Conservation (phyloP, 1,140 invertebrate species). For the Dendroctonus valens region DNA sequence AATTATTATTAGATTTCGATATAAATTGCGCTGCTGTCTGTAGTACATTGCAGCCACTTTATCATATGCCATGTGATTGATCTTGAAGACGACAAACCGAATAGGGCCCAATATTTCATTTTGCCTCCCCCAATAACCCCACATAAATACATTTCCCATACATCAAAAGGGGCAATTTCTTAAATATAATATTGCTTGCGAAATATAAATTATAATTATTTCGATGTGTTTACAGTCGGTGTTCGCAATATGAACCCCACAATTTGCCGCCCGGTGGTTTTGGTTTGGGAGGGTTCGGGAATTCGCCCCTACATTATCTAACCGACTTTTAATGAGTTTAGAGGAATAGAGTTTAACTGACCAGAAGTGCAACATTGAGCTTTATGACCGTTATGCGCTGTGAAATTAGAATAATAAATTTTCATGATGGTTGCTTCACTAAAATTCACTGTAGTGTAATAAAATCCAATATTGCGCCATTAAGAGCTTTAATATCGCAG, state of each 20-base stretch:
- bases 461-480: no score
- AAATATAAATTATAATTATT: slow-evolving; percentile 34
- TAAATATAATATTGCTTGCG: slow-evolving; percentile 32
- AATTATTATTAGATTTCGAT: no score
- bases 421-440: no score
- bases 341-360: slow-evolving; percentile 14
- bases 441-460: no score
- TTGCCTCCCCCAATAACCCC: slow-evolving; percentile 7
- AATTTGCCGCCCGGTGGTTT: slow-evolving; percentile 30
- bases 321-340: slow-evolving; percentile 16
- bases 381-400: not conserved
- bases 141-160: slow-evolving; percentile 13
- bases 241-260: slow-evolving; percentile 32
- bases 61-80: slow-evolving; percentile 8
- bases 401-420: not conserved
- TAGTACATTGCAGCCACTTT: not conserved
- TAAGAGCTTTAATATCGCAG: no score
- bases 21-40: not conserved
- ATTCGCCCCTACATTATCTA: slow-evolving; percentile 20
- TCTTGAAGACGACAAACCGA: slow-evolving; percentile 3
- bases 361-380: not conserved
- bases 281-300: not conserved
- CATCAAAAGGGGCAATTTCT: slow-evolving; percentile 32
- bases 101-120: slow-evolving; percentile 10
- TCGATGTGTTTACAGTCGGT: slow-evolving; percentile 29